phyloP scores from a whole-genome alignment of 2,797 vertebrate genomes.

The Acrossocheilus fasciatus region DNA sequence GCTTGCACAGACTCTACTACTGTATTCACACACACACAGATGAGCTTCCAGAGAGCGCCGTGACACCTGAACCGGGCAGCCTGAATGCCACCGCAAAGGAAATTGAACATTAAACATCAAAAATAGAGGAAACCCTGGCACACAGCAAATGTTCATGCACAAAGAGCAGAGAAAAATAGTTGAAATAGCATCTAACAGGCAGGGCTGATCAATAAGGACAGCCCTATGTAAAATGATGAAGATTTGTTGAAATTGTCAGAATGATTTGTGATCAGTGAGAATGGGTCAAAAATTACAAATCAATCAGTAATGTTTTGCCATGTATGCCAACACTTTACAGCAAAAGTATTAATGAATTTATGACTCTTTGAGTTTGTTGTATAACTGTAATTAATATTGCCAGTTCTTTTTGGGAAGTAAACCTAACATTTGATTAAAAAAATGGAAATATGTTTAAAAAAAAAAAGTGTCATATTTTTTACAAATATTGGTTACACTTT shows the following conservation, averaged over 20 bases:
- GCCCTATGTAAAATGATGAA: background rate
- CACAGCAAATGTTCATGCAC: conserved; percentile 5
- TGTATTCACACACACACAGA: conserved; percentile 84
- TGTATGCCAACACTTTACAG: conserved; percentile 3
- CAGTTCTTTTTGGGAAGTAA: background rate
- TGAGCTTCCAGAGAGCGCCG: conserved; percentile 83
- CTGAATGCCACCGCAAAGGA: conserved; percentile 66
- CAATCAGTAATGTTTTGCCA: background rate
- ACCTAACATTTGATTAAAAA: background rate
- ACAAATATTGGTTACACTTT: too few species aligned
- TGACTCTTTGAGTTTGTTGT: background rate
- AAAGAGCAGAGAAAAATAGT: background rate
- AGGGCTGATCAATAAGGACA: background rate
- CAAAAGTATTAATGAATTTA: background rate
- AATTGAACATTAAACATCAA: background rate
- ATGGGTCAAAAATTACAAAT: background rate
- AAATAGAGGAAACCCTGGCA: background rate
- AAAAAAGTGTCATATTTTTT: background rate
- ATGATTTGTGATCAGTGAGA: background rate
- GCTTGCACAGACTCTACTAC: conserved; percentile 84
- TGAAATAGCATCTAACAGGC: background rate
- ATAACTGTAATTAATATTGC: background rate
- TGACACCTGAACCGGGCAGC: conserved; percentile 84
- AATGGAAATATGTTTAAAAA: background rate
- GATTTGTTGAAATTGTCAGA: background rate